Conservation (phyloP, 2,113 vertebrate species). For the Lycaon pictus region DNA sequence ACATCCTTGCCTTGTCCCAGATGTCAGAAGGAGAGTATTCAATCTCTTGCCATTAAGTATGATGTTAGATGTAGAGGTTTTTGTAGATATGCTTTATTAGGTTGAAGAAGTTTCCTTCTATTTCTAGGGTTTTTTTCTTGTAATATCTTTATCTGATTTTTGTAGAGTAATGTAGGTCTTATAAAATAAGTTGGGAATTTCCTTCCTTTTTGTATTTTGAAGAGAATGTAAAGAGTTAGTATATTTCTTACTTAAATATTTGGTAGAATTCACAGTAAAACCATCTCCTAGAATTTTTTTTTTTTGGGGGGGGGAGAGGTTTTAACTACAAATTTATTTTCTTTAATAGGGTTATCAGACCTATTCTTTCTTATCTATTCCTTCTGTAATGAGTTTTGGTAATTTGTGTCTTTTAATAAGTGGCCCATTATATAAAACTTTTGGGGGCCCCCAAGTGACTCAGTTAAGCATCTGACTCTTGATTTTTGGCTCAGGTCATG, state of each 20-base stretch:
- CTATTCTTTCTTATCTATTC: background rate
- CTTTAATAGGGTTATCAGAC: background rate
- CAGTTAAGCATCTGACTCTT: no score
- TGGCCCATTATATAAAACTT: background rate
- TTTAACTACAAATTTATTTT: slow-evolving; percentile 27
- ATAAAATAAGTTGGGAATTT: background rate
- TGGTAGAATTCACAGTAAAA: slow-evolving; percentile 29
- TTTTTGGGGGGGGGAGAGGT: background rate
- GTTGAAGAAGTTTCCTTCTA: background rate
- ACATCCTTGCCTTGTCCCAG: background rate
- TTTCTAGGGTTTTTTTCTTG: background rate
- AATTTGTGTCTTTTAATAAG: slow-evolving; percentile 38
- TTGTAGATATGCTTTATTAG: background rate
- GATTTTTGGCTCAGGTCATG: no score
- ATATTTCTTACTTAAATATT: slow-evolving; percentile 21
- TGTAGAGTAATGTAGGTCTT: background rate
- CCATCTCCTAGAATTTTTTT: background rate
- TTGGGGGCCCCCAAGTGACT: no score
- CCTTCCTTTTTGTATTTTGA: background rate
- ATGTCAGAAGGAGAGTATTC: background rate
- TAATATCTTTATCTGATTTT: background rate
- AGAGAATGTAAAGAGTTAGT: background rate
- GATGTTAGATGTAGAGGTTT: background rate
- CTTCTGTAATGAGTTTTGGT: slow-evolving; percentile 33
- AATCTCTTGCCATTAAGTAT: background rate